A percentile compares a stretch with the other conserved stretches of the same genome.
phyloP scores from a whole-genome alignment of 2,797 vertebrate genomes.

The Holocentrus rufus region DNA sequence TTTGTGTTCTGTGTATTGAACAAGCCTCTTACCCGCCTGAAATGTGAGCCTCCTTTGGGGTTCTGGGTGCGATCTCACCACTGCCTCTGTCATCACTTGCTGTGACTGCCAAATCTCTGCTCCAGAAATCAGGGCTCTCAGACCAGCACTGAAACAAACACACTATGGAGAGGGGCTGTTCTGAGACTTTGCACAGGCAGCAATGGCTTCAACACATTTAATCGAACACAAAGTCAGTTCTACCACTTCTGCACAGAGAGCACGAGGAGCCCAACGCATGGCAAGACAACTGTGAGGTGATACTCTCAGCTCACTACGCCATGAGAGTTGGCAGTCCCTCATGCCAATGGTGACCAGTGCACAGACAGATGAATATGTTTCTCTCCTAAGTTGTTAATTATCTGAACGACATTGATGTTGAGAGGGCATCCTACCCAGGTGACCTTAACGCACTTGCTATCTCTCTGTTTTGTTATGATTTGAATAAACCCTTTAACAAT shows the following conservation, averaged over 20 bases:
- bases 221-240: constrained; percentile 78
- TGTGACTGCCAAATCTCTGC: constrained; percentile 87
- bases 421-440: constrained; percentile 74
- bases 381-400: constrained; percentile 83
- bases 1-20: constrained; percentile 72
- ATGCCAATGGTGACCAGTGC: constrained; percentile 81
- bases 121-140: constrained; percentile 85
- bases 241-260: constrained; percentile 77
- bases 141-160: constrained; percentile 84
- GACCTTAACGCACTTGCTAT: constrained; percentile 73
- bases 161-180: constrained; percentile 75
- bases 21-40: constrained; percentile 75
- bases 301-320: constrained; percentile 76
- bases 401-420: constrained; percentile 80
- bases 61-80: constrained; percentile 87
- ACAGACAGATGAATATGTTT: constrained; percentile 83
- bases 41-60: constrained; percentile 85
- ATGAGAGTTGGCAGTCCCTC: constrained; percentile 81
- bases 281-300: constrained; percentile 83
- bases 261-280: constrained; percentile 76
- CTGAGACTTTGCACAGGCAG: constrained; percentile 77
- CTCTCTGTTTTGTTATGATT: constrained; percentile 71
- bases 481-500: constrained; percentile 57
- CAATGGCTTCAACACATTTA: constrained; percentile 82
- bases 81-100: constrained; percentile 88